A percentile compares a stretch with the other conserved stretches of the same genome.
Evolutionary conservation across 2,888 invertebrate genomes (phyloP).

Genomic region (Hypomecis punctinalis): DNA sequence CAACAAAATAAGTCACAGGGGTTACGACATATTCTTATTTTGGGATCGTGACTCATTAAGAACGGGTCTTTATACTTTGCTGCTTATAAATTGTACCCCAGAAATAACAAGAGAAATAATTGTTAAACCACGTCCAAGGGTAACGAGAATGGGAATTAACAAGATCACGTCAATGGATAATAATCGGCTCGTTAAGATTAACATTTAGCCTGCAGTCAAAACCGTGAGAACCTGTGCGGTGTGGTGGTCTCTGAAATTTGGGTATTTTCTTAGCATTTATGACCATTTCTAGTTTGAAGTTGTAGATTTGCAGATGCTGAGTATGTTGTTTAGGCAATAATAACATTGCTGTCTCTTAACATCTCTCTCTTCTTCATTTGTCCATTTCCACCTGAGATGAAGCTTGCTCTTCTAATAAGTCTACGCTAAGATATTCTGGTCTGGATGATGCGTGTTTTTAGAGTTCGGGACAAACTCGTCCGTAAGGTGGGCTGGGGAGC

Average conservation of each 20-base stretch:
- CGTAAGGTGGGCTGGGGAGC: too few species aligned
- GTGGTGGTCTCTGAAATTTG: conserved; percentile 14
- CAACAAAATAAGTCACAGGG: conserved; percentile 1
- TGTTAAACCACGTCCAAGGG: conserved; percentile 21
- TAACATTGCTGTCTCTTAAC: too few species aligned
- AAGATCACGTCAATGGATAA: conserved; percentile 25
- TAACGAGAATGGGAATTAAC: conserved; percentile 15
- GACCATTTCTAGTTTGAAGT: conserved; percentile 5
- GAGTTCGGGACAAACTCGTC: too few species aligned
- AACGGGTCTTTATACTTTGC: conserved; percentile 10
- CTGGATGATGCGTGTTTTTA: too few species aligned
- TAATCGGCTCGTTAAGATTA: conserved; percentile 34
- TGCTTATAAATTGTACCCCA: conserved; percentile 5
- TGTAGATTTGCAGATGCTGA: neutral
- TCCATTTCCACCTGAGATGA: too few species aligned
- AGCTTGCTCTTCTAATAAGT: too few species aligned
- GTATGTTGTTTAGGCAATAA: too few species aligned
- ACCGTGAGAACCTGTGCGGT: conserved; percentile 36
- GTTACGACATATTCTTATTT: conserved; percentile 4
- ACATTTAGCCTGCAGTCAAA: conserved; percentile 23
- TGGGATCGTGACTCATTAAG: conserved; percentile 21
- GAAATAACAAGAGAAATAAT: conserved; percentile 14
- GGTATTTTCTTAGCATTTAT: conserved; percentile 9
- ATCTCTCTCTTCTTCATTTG: too few species aligned
- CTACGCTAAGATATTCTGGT: too few species aligned